A percentile compares a stretch with the other conserved stretches of the same genome.
phyloP scores from a whole-genome alignment of 2,888 invertebrate species.

The Phlogophora meticulosa region DNA sequence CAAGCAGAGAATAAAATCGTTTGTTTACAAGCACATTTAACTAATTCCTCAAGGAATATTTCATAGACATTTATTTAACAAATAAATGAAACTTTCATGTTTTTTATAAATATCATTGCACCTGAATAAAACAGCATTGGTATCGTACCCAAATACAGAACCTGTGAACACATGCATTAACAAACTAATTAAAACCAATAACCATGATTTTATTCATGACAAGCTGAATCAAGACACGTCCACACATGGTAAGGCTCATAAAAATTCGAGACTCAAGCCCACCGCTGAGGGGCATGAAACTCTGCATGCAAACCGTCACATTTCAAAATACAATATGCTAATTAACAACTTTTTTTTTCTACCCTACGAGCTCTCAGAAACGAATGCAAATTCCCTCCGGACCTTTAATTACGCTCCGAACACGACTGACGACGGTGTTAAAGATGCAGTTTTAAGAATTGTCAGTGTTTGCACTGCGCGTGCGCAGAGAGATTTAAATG shows the following conservation, averaged over 20 bases:
- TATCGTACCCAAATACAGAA: background rate
- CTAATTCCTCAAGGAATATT: background rate
- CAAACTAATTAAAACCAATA: conserved; percentile 57
- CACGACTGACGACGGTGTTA: conserved; percentile 88
- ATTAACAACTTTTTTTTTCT: conserved; percentile 87
- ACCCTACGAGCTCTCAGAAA: conserved; percentile 88
- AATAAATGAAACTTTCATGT: background rate
- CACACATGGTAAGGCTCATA: conserved; percentile 77
- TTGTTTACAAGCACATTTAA: background rate
- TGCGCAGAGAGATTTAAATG: conserved; percentile 80
- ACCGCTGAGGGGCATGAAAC: conserved; percentile 87
- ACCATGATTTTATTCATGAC: conserved; percentile 51
- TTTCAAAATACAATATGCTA: conserved; percentile 91
- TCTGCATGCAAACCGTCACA: conserved; percentile 88
- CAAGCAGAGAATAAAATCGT: background rate
- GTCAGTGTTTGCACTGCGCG: conserved; percentile 78
- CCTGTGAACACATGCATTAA: conserved; percentile 30
- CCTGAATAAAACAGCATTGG: conserved; percentile 16
- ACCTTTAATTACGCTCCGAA: conserved; percentile 89
- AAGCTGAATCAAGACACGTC: conserved; percentile 71
- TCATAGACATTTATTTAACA: background rate
- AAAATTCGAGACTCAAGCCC: conserved; percentile 80
- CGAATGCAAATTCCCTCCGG: conserved; percentile 87
- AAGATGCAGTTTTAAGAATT: conserved; percentile 89
- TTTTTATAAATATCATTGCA: background rate